Conservation (phyloP, 2,113 vertebrate genomes). For the Notiomystis cincta region DNA sequence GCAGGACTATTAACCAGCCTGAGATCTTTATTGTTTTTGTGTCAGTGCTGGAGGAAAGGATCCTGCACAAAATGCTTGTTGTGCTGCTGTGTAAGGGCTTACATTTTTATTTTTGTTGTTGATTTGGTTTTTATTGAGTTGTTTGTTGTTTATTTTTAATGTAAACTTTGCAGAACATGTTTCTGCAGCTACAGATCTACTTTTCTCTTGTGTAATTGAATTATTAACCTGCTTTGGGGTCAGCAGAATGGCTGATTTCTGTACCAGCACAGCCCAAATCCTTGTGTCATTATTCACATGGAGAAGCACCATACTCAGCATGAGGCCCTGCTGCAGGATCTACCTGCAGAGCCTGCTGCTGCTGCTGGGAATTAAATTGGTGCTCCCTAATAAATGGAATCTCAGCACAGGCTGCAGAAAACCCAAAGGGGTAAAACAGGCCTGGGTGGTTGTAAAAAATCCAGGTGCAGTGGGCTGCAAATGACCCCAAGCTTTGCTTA, state of each 20-base stretch:
- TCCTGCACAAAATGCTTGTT: not conserved
- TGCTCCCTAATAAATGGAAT: not conserved
- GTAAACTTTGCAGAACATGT: not conserved
- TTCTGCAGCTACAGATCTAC: not conserved
- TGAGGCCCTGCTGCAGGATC: not conserved
- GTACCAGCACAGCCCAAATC: not conserved
- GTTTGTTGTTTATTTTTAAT: not conserved
- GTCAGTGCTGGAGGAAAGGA: constrained; percentile 12
- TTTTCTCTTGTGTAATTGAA: not conserved
- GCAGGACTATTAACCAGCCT: constrained; percentile 16
- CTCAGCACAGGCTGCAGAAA: not conserved
- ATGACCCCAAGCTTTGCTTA: not conserved
- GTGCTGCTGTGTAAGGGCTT: not conserved
- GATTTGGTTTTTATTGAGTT: not conserved
- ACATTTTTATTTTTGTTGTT: not conserved
- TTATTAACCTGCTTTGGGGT: not conserved
- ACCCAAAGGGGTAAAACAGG: not conserved
- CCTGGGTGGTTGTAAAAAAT: not conserved
- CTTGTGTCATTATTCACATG: not conserved
- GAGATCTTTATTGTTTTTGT: constrained; percentile 45
- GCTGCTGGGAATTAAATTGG: not conserved
- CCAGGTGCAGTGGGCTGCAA: not conserved
- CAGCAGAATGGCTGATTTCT: not conserved
- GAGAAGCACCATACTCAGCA: not conserved
- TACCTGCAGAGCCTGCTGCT: not conserved